phyloP scores from a whole-genome alignment of 2,888 invertebrate species.

The Chalcis sispes region DNA sequence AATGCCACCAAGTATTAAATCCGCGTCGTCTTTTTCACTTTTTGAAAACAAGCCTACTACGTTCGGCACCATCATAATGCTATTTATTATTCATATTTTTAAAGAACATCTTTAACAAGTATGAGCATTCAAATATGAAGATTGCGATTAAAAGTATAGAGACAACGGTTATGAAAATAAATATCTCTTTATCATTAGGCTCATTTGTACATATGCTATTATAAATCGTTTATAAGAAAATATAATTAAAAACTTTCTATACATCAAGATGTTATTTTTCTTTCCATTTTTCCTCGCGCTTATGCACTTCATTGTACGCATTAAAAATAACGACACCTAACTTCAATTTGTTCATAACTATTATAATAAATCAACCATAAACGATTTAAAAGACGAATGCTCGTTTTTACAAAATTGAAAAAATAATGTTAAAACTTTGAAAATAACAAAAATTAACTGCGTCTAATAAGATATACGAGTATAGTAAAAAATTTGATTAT shows the following conservation, averaged over 20 bases:
- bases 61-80: not conserved
- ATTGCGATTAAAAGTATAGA: slow-evolving; percentile 17
- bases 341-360: too few species aligned
- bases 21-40: slow-evolving; percentile 32
- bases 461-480: not conserved
- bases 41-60: not conserved
- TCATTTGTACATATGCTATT: slow-evolving; percentile 53
- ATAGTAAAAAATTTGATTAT: not conserved
- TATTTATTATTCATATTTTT: slow-evolving; percentile 5
- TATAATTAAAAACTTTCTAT: slow-evolving; percentile 42
- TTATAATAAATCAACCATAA: too few species aligned
- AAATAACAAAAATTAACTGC: too few species aligned
- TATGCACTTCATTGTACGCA: not conserved
- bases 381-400: too few species aligned
- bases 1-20: slow-evolving; percentile 37
- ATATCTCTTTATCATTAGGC: slow-evolving; percentile 47
- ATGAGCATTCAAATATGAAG: slow-evolving; percentile 18
- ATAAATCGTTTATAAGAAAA: slow-evolving; percentile 51
- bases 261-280: slow-evolving; percentile 26
- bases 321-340: slow-evolving; percentile 32
- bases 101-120: slow-evolving; percentile 8
- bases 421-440: too few species aligned
- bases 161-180: slow-evolving; percentile 42
- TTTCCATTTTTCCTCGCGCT: slow-evolving; percentile 1
- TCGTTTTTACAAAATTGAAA: too few species aligned